These are phyloP conservation scores for Xanthia togata DNA, from an alignment of 2,888 invertebrate genomes.

Conservation along the genomic window DNA sequence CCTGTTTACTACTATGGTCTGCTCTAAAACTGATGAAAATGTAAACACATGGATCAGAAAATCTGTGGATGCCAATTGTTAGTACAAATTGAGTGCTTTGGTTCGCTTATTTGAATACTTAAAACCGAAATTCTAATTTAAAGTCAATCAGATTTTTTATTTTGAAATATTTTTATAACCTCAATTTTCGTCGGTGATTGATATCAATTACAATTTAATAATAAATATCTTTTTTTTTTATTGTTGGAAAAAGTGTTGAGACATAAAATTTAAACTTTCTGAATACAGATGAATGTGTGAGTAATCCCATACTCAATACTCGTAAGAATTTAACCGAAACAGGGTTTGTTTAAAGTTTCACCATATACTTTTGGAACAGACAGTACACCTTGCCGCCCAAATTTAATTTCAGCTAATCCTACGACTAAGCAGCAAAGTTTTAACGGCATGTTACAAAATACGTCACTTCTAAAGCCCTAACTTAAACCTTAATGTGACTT, in stretches of 20 bases:
- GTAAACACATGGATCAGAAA: background rate
- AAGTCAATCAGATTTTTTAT: background rate
- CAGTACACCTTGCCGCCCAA: background rate
- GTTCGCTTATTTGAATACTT: background rate
- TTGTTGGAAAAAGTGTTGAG: too few relatives aligned
- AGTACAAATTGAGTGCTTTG: background rate
- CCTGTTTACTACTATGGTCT: background rate
- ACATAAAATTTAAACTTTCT: background rate
- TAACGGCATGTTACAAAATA: slow-evolving; percentile 47
- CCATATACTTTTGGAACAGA: background rate
- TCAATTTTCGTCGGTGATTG: too few relatives aligned
- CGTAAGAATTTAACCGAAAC: background rate
- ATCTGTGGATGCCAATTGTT: background rate
- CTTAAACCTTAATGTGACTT: slow-evolving; percentile 42
- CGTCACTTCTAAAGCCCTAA: slow-evolving; percentile 41
- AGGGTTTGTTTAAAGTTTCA: background rate
- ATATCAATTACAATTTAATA: too few relatives aligned
- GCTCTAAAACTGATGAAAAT: background rate
- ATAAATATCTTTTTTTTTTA: too few relatives aligned
- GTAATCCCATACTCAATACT: background rate
- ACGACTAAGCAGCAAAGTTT: slow-evolving; percentile 16
- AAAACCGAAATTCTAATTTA: background rate
- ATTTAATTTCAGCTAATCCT: slow-evolving; percentile 19
- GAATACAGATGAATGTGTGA: background rate
- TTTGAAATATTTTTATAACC: background rate